Evolutionary conservation across 2,888 invertebrate species (phyloP), one percentile per base, ranked within the genome.

Genomic region (Pachycephus smyrnensis): DNA sequence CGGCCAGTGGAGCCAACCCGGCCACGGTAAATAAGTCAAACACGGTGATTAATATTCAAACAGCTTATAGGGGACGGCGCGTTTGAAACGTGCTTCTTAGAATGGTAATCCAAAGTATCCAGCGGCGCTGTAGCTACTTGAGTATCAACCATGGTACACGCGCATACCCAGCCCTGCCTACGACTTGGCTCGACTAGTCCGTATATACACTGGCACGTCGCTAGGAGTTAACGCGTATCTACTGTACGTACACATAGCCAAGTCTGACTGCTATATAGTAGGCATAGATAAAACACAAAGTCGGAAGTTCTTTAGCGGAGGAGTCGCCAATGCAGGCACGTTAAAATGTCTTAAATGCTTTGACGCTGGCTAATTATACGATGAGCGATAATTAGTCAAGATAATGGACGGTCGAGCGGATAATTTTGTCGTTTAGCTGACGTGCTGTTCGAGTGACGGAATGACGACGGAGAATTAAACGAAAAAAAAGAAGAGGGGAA

Each of bases 11-110:
- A 55, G 55, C 75, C 11, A 35, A 74, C 30, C 75, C 73, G 40
- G 12, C 69, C 40, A 68, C 75, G 68, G 69, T 77, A 71, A 77
- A 75, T 77, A 77, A 77, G 69, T 69, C 69, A 69, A 75, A 75
- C 77, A 77, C 69, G 75, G 74, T 77, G 68, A 77, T 77, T 77
- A 75, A 69, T 75, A 77, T 75, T 77, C 75, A 75, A 77, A 77
- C 77, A 77, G 75, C 55, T 77, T 77, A 77, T n/a, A 73, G 73
- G 40, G 73, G 33, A 55, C 35, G 36, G 31, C 68, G 73, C 68
- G 68, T 73, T 68, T 75, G 30, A 30, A 74, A 74, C 55, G 36
- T 69, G 68, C 73, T 73, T 74, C 77, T 77, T 33, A 75, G 75
- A 69, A 77, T 75, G 74, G 37, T 77, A 75, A 77, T 77, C 77